A percentile compares a stretch with the other conserved stretches of the same genome.
phyloP scores from a whole-genome alignment of 2,888 invertebrate genomes.

The Nomada flava region DNA sequence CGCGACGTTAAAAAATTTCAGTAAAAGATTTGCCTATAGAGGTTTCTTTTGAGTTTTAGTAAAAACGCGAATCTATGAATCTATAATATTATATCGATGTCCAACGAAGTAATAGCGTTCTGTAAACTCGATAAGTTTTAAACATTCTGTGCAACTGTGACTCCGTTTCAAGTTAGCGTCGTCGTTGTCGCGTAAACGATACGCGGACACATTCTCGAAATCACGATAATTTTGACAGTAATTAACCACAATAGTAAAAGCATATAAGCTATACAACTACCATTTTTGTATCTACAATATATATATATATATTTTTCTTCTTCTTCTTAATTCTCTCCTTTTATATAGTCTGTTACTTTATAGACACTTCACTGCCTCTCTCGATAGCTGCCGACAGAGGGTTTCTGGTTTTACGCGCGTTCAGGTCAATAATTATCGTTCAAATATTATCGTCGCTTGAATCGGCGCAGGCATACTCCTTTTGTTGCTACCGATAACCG shows the following conservation, averaged over 20 bases:
- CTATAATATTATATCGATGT: slow-evolving; percentile 51
- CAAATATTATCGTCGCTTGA: background rate
- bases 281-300: slow-evolving; percentile 80
- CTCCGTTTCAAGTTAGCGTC: slow-evolving; percentile 14
- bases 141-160: slow-evolving; percentile 31
- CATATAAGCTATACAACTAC: slow-evolving; percentile 84
- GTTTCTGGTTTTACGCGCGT: slow-evolving; percentile 44
- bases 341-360: slow-evolving; percentile 54
- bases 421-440: slow-evolving; percentile 7
- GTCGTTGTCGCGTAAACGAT: slow-evolving; percentile 21
- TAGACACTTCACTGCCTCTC: slow-evolving; percentile 57
- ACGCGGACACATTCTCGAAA: slow-evolving; percentile 50
- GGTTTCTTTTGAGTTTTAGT: slow-evolving; percentile 33
- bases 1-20: slow-evolving; percentile 53
- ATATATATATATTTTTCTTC: slow-evolving; percentile 62
- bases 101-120: slow-evolving; percentile 51
- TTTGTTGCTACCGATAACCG: background rate
- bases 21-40: slow-evolving; percentile 44
- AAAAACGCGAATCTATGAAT: slow-evolving; percentile 58
- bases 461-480: slow-evolving; percentile 9
- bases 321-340: slow-evolving; percentile 48
- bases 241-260: slow-evolving; percentile 83
- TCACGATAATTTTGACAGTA: slow-evolving; percentile 78
- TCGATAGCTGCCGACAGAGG: slow-evolving; percentile 51
- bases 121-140: slow-evolving; percentile 13